phyloP scores from a whole-genome alignment of 1,140 invertebrate species.

The Nasonia vitripennis region DNA sequence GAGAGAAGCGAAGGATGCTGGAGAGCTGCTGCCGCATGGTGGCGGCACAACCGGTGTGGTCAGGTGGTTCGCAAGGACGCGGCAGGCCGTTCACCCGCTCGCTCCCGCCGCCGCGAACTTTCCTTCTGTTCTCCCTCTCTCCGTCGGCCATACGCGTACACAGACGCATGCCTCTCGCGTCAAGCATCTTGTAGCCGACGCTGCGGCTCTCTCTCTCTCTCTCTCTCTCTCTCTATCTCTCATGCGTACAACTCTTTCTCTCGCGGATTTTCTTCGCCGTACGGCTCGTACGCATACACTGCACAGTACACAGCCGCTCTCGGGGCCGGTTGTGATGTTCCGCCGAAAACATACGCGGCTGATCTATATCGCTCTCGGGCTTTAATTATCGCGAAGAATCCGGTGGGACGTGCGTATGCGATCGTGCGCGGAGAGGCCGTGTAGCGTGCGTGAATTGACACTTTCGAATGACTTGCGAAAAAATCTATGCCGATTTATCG shows the following conservation, averaged over 20 bases:
- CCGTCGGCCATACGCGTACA: background rate
- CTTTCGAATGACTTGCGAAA: background rate
- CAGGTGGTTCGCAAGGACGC: constrained; percentile 76
- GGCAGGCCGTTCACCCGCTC: constrained; percentile 74
- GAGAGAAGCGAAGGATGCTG: constrained; percentile 63
- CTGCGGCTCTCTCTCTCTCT: too few relatives aligned
- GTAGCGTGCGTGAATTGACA: background rate
- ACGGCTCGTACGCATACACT: too few relatives aligned
- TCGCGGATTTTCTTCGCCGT: background rate
- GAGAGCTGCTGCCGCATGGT: constrained; percentile 66
- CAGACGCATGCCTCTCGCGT: background rate
- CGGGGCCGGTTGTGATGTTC: background rate
- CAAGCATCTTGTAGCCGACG: background rate
- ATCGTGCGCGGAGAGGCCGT: too few relatives aligned
- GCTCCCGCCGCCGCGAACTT: constrained; percentile 53
- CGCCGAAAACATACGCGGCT: background rate
- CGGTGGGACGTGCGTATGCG: too few relatives aligned
- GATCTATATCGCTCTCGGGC: background rate
- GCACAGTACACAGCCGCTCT: too few relatives aligned
- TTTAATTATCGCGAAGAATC: background rate
- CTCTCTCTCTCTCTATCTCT: background rate
- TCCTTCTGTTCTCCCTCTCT: constrained; percentile 49
- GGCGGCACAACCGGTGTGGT: constrained; percentile 72
- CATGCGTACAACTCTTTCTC: background rate
- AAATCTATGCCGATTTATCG: background rate